A percentile compares a stretch with the other conserved stretches of the same genome.
Evolutionary conservation across 2,888 invertebrate genomes (phyloP).

Genomic region (Aromia moschata): DNA sequence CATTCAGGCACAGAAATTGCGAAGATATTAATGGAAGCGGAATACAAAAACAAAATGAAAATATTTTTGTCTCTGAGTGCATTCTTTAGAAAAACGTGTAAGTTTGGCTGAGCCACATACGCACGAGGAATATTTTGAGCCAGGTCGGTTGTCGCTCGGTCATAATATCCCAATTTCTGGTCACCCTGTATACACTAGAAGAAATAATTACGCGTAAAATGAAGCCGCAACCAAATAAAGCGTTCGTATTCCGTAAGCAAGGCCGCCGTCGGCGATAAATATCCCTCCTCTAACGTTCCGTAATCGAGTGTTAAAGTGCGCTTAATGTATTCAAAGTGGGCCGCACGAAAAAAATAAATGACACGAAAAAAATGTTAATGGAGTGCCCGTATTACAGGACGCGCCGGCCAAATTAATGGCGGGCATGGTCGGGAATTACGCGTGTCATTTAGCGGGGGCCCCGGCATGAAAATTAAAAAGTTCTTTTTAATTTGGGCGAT

Average conservation of each 20-base stretch:
- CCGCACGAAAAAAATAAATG: conserved; percentile 53
- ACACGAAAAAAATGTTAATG: conserved; percentile 58
- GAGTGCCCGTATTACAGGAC: conserved; percentile 51
- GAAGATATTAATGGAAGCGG: too few relatives aligned
- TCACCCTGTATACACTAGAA: too few relatives aligned
- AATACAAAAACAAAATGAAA: too few relatives aligned
- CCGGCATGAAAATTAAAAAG: conserved; percentile 16
- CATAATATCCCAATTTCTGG: too few relatives aligned
- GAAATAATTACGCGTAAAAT: neutral
- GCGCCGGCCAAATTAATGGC: conserved; percentile 53
- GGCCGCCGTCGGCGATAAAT: conserved; percentile 6
- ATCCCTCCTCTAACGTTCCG: conserved; percentile 6
- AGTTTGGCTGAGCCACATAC: too few relatives aligned
- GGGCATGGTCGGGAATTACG: conserved; percentile 49
- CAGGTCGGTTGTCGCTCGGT: too few relatives aligned
- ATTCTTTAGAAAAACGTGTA: too few relatives aligned
- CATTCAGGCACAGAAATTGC: too few relatives aligned
- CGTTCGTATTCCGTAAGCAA: neutral
- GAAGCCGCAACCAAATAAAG: neutral
- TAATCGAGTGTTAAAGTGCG: conserved; percentile 32
- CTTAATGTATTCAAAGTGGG: conserved; percentile 41
- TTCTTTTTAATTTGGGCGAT: conserved; percentile 19
- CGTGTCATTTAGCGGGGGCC: conserved; percentile 42
- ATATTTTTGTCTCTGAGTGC: too few relatives aligned
- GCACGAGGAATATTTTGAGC: too few relatives aligned